These are phyloP conservation scores for Ryuthela nishihirai DNA, from an alignment of 2,888 invertebrate species.

Conservation along the genomic window DNA sequence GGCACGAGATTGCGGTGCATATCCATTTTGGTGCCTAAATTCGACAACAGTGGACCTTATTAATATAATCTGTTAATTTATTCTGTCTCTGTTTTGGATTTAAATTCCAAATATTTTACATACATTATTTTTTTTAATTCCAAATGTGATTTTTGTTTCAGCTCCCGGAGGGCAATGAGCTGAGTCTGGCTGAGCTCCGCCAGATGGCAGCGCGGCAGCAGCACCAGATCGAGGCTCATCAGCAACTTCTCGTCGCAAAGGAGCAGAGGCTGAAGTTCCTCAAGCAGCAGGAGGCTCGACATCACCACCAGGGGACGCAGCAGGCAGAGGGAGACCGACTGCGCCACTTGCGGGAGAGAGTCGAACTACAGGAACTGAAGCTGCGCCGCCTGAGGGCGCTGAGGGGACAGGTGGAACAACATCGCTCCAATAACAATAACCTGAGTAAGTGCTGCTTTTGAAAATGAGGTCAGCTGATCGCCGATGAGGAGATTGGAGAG, in stretches of 20 bases:
- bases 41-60: no score
- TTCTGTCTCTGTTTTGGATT: no score
- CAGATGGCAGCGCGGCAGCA: slow-evolving; percentile 97
- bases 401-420: slow-evolving; percentile 88
- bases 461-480: no score
- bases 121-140: no score
- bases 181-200: slow-evolving; percentile 69
- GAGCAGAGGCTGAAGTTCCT: slow-evolving; percentile 89
- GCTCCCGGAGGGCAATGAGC: slow-evolving; percentile 32
- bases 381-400: slow-evolving; percentile 84
- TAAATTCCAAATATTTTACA: no score
- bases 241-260: slow-evolving; percentile 78
- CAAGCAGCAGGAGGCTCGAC: slow-evolving; percentile 82
- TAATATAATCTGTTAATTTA: no score
- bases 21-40: no score
- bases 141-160: slow-evolving; percentile 12
- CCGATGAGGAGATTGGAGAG: no score
- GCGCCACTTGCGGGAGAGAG: slow-evolving; percentile 79
- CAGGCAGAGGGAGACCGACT: slow-evolving; percentile 79
- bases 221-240: slow-evolving; percentile 95
- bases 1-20: no score
- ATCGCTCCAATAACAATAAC: slow-evolving; percentile 66
- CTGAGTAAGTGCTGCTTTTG: slow-evolving; percentile 21
- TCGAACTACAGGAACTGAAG: slow-evolving; percentile 92
- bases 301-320: slow-evolving; percentile 53